These are phyloP conservation scores for Nasonia oneida DNA, from an alignment of 2,888 invertebrate genomes.

Conservation along the genomic window DNA sequence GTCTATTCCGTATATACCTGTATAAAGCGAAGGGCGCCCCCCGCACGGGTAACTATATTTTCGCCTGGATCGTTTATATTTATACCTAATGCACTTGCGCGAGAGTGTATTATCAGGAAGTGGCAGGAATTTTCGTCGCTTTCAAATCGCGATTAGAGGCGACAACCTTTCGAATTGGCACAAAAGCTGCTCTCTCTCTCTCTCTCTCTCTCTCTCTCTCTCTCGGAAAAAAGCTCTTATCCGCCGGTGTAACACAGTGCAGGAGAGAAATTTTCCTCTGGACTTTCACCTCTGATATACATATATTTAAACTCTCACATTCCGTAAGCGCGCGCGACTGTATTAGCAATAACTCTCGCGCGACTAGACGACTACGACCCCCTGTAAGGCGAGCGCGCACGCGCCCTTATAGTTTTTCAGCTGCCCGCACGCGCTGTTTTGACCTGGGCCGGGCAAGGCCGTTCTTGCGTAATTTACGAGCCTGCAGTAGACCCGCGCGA, in stretches of 20 bases:
- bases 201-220: too few species aligned
- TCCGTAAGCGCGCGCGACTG: neutral
- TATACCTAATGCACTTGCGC: neutral
- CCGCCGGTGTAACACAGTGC: neutral
- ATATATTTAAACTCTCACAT: neutral
- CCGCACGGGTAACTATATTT: neutral
- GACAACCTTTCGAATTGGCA: slow-evolving; percentile 13
- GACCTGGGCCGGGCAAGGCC: neutral
- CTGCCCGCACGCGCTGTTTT: neutral
- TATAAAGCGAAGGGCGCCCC: neutral
- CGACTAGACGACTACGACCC: neutral
- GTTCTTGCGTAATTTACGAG: slow-evolving; percentile 9
- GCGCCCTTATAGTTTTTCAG: neutral
- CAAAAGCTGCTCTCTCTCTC: neutral
- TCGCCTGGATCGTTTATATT: neutral
- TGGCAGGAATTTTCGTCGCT: neutral
- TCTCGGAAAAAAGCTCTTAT: slow-evolving; percentile 38
- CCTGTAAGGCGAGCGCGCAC: neutral
- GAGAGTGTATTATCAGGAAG: neutral
- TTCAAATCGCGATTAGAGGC: neutral
- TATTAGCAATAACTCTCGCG: neutral
- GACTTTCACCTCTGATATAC: neutral
- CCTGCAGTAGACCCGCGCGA: neutral
- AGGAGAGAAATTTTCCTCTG: neutral
- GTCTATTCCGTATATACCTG: neutral